Percentiles rank a stretch among this genome's conserved stretches.
These are phyloP conservation scores for Halcyon smyrnensis DNA, from an alignment of 2,797 vertebrate species.

Conservation along the genomic window DNA sequence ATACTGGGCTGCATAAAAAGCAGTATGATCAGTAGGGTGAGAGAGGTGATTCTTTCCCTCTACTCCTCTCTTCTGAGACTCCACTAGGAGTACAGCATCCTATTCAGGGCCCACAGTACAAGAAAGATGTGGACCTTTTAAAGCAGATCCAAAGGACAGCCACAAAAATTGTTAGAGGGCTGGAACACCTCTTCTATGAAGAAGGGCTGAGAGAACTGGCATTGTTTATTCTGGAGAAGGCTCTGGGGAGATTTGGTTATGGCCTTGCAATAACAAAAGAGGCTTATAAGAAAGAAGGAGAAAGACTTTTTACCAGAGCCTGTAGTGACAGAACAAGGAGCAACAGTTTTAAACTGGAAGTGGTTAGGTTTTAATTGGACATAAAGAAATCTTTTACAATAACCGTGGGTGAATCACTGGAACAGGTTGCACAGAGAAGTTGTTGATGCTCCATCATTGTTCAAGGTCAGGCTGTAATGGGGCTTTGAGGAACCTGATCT, in stretches of 20 bases:
- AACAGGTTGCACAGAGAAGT: background rate
- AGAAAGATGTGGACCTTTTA: background rate
- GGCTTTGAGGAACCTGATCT: background rate
- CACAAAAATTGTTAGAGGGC: background rate
- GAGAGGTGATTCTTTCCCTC: background rate
- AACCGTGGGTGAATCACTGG: background rate
- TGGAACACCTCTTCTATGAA: background rate
- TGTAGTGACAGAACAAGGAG: background rate
- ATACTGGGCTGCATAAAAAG: background rate
- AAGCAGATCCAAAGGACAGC: fast-evolving
- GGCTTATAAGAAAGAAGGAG: background rate
- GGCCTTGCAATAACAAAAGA: background rate
- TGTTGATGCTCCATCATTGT: background rate
- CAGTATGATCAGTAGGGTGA: fast-evolving
- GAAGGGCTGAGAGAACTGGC: background rate
- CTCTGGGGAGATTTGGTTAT: fast-evolving
- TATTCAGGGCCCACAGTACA: background rate
- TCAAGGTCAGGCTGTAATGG: background rate
- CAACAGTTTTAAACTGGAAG: background rate
- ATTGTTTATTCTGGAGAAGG: background rate
- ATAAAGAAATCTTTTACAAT: background rate
- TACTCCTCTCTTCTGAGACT: background rate
- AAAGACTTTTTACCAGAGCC: background rate
- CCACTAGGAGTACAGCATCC: background rate
- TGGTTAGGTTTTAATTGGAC: background rate